phyloP scores from a whole-genome alignment of 1,140 invertebrate genomes.

The Mactra quadrangularis region DNA sequence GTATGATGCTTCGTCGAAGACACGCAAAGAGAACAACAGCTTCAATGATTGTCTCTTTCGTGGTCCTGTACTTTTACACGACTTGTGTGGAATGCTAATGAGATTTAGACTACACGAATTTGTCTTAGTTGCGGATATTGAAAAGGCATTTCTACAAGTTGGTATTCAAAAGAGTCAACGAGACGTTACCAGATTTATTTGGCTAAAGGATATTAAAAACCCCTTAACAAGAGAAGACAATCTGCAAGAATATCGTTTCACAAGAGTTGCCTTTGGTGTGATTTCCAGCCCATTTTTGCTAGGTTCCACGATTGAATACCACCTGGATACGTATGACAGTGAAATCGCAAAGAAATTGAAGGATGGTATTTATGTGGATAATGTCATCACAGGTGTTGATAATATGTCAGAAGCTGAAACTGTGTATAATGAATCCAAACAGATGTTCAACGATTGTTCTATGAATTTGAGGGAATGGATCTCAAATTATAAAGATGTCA shows the following conservation, averaged over 20 bases:
- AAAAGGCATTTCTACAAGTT: too few species aligned
- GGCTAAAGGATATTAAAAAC: constrained; percentile 16
- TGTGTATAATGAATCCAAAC: too few species aligned
- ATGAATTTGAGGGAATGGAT: constrained; percentile 43
- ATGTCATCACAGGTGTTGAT: too few species aligned
- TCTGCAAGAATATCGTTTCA: constrained; percentile 18
- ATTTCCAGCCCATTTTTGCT: constrained; percentile 20
- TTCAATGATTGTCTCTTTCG: too few species aligned
- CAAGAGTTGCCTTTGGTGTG: constrained; percentile 3
- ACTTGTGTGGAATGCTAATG: too few species aligned
- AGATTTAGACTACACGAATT: too few species aligned
- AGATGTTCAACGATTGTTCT: constrained; percentile 21
- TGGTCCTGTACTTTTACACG: too few species aligned
- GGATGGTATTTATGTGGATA: neutral
- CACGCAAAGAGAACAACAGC: too few species aligned
- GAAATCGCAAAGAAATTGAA: constrained; percentile 21
- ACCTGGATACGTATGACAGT: neutral
- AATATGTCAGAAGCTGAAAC: too few species aligned
- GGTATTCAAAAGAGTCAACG: neutral
- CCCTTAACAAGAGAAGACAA: neutral
- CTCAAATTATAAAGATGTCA: constrained; percentile 18
- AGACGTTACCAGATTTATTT: constrained; percentile 13
- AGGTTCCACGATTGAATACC: constrained; percentile 13
- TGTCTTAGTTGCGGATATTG: too few species aligned
- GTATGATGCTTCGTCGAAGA: too few species aligned